Conservation (phyloP, 2,113 vertebrate genomes). For the Sinocyclocheilus grahami region DNA sequence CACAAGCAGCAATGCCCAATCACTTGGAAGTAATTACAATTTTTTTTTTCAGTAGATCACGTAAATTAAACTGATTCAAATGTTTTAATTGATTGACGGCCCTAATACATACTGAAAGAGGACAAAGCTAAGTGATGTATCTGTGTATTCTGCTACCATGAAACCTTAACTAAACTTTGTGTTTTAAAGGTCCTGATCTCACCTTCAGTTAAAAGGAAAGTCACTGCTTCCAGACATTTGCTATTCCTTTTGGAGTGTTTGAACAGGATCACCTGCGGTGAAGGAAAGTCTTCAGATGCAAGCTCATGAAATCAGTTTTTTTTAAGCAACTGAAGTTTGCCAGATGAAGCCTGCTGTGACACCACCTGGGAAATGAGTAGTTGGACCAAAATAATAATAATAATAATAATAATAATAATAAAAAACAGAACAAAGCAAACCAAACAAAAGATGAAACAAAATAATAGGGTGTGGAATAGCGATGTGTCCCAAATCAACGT, state of each 20-base stretch:
- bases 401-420: no score
- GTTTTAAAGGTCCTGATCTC: not conserved
- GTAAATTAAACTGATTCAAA: not conserved
- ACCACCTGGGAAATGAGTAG: not conserved
- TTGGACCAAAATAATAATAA: not conserved
- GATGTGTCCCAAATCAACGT: no score
- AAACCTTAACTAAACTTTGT: not conserved
- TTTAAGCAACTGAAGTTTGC: not conserved
- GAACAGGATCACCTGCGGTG: not conserved
- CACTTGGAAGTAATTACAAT: not conserved
- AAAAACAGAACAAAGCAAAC: no score
- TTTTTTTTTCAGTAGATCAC: not conserved
- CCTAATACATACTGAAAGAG: not conserved
- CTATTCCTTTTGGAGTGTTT: constrained; percentile 27
- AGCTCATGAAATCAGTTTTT: not conserved
- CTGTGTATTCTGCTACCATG: not conserved
- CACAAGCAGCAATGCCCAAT: not conserved
- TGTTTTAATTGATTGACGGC: not conserved
- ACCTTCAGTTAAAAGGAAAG: not conserved
- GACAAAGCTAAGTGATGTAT: not conserved
- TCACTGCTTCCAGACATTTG: constrained; percentile 14
- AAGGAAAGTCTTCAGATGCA: not conserved
- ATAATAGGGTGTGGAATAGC: not conserved
- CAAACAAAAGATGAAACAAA: not conserved
- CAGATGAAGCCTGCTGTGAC: not conserved